These are phyloP conservation scores for Semnornis frantzii DNA, from an alignment of 2,113 vertebrate genomes.

Conservation along the genomic window DNA sequence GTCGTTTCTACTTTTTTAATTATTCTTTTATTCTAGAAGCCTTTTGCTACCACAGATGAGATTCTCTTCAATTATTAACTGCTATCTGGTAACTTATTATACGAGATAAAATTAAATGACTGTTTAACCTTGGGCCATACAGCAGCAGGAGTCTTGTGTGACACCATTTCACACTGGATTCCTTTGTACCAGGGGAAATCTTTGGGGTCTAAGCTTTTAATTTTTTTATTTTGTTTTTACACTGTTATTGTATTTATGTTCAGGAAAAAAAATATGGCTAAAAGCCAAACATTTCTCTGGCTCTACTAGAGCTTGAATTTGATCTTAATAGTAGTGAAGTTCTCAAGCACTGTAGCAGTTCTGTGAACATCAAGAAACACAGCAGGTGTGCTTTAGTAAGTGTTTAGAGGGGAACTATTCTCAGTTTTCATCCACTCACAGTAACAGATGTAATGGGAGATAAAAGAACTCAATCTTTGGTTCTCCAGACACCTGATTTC, in stretches of 20 bases:
- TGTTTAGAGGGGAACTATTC: background rate
- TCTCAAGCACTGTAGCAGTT: background rate
- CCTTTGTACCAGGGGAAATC: background rate
- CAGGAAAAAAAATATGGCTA: background rate
- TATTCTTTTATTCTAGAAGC: background rate
- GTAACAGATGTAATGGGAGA: background rate
- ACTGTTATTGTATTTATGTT: background rate
- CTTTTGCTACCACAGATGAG: background rate
- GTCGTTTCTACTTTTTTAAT: background rate
- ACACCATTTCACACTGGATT: background rate
- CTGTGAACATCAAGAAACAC: background rate
- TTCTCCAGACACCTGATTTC: background rate
- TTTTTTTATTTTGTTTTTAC: background rate
- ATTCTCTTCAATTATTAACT: slow-evolving; percentile 50
- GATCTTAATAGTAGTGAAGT: background rate
- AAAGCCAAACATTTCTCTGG: background rate
- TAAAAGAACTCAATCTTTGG: background rate
- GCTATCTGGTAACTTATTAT: slow-evolving; percentile 42
- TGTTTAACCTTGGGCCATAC: slow-evolving; percentile 17
- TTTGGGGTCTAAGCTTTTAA: background rate
- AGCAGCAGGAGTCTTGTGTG: background rate
- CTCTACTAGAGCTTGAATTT: background rate
- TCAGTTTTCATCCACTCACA: background rate
- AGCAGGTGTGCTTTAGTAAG: background rate
- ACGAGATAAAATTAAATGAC: slow-evolving; percentile 40